Base-by-base conservation (phyloP, 2,797 vertebrate genomes). In the Odontamblyopus rebecca region DNA sequence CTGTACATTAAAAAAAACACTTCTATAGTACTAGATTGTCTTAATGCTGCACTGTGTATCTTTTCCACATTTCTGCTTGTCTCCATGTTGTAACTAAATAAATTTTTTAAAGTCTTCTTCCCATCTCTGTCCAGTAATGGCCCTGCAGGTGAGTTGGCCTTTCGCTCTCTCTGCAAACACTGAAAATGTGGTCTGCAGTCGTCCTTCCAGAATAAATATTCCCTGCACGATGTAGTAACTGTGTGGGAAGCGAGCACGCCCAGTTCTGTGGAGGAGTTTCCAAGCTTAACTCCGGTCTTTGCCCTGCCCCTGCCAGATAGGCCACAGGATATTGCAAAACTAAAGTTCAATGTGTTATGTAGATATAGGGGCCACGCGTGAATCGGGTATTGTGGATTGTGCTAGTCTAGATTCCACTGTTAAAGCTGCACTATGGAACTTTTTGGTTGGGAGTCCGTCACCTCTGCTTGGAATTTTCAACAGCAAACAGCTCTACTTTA, bases 271-370 rank as follows among this genome's bases (percentile, higher is more conserved):
- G 62, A 61, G 32, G 38, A 62, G 67, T 83, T 86, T 91, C 85
- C 78, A 83, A 77, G 71, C 76, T 68, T 74, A 71, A 66, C 66
- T 74, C 61, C 66, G 54, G 68, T 70, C 9, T 77, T 66, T 77
- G 82, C 80, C 87, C 77, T 86, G 73, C 86, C 86, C 86, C 83
- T 75, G 76, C 68, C 69, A 53, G 75, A 85, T 89, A 77, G 73
- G 74, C 82, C 67, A 59, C 69, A 13, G 79, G 72, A 77, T 88
- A 77, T 88, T 92, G 79, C 90, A 81, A 88, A 86, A 91, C 76
- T 81, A 73, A 70, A 73, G 81, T 85, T 77, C 68, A 84, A 72
- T 65, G 75, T 81, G 76, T 73, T 67, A 72, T 73, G 61, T n/a
- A 72, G 67, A 41, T 68, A 65, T 71, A 74, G 81, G 80, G 61